phyloP scores from a whole-genome alignment of 2,113 vertebrate genomes.

The Chlorodrepanis virens region DNA sequence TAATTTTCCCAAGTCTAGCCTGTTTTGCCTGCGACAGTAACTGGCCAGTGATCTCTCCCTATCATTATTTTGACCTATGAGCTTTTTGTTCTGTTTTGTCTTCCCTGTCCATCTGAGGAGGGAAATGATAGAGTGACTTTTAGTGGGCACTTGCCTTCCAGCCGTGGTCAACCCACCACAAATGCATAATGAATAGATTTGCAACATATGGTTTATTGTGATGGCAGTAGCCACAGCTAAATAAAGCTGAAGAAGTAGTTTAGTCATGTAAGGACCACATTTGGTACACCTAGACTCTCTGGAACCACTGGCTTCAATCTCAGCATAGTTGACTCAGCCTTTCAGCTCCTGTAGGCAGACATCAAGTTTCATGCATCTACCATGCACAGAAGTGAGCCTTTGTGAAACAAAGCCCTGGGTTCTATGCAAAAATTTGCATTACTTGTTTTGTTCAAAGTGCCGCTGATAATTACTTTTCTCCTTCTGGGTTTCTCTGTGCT shows the following conservation, averaged over 20 bases:
- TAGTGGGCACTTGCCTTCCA: background rate
- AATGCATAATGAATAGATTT: slow-evolving; percentile 6
- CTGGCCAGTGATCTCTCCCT: background rate
- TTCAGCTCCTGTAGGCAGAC: background rate
- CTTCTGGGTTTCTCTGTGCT: background rate
- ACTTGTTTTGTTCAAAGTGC: background rate
- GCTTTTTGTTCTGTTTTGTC: background rate
- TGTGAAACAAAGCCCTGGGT: background rate
- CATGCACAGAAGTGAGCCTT: background rate
- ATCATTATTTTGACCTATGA: background rate
- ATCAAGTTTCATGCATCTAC: background rate
- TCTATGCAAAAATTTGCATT: background rate
- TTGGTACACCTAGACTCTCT: slow-evolving; percentile 16
- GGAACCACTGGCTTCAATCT: background rate
- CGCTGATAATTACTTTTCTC: background rate
- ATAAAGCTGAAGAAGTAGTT: background rate
- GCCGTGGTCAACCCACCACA: background rate
- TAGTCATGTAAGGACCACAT: background rate
- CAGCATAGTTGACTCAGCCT: background rate
- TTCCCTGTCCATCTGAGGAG: background rate
- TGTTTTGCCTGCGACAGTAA: background rate
- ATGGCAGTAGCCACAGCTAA: background rate
- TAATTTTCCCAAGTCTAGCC: background rate
- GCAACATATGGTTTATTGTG: background rate
- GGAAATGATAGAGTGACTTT: background rate